These are phyloP conservation scores for Cynopterus sphinx DNA, from an alignment of 2,797 vertebrate genomes.

Conservation along the genomic window DNA sequence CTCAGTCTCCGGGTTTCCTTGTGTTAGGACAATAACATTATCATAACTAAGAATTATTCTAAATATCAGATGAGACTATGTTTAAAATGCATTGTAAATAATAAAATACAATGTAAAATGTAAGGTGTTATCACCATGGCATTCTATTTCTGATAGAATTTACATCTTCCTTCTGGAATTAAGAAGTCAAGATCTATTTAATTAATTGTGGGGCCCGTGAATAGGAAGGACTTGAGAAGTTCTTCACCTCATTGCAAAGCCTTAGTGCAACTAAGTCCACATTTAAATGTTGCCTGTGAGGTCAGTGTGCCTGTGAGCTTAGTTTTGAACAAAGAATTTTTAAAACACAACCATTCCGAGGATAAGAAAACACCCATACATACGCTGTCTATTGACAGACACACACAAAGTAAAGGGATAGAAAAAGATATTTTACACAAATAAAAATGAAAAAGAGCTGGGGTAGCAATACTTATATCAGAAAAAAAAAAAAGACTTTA, in stretches of 20 bases:
- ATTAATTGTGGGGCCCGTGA: background rate
- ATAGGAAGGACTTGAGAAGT: background rate
- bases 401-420: too few species aligned
- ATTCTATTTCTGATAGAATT: background rate
- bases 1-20: background rate
- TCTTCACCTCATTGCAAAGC: background rate
- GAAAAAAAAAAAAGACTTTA: too few species aligned
- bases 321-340: background rate
- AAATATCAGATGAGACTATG: background rate
- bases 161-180: background rate
- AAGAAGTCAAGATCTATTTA: background rate
- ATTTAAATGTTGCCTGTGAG: background rate
- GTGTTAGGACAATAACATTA: background rate
- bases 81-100: background rate
- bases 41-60: background rate
- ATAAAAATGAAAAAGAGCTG: too few species aligned
- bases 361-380: too few species aligned
- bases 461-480: too few species aligned
- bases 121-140: background rate
- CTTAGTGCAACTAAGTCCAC: background rate
- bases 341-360: background rate
- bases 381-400: too few species aligned
- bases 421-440: too few species aligned
- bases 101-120: background rate
- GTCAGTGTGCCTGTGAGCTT: background rate